Percentiles rank a stretch among this genome's conserved stretches.
Conservation (phyloP, 2,113 vertebrate genomes). For the Boleophthalmus pectinirostris region DNA sequence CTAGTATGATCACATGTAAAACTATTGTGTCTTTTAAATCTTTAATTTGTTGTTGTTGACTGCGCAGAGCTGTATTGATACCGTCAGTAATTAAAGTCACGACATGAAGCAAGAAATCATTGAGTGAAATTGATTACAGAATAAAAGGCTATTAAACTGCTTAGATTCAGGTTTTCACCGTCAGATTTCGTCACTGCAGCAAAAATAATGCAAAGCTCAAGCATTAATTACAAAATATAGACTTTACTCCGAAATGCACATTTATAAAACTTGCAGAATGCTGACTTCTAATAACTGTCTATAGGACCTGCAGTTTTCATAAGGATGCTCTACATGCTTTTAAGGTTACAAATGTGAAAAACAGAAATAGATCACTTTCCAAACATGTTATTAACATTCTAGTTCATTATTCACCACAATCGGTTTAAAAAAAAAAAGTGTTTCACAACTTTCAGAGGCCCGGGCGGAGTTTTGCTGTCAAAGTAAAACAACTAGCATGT, state of each 20-base stretch:
- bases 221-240: neutral
- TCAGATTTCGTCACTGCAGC: neutral
- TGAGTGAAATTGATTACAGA: constrained; percentile 5
- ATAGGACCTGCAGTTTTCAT: neutral
- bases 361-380: too few species aligned
- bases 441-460: too few species aligned
- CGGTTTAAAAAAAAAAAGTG: too few species aligned
- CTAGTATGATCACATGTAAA: too few species aligned
- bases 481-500: too few species aligned
- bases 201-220: neutral
- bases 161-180: neutral
- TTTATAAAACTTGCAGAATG: neutral
- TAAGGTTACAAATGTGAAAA: too few species aligned
- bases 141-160: neutral
- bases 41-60: constrained; percentile 19
- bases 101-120: constrained; percentile 22
- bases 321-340: too few species aligned
- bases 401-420: too few species aligned
- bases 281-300: neutral
- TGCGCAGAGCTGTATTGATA: constrained; percentile 18
- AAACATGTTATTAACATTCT: too few species aligned
- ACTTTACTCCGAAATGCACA: neutral
- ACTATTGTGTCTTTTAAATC: neutral
- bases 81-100: too few species aligned
- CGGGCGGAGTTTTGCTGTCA: too few species aligned